Evolutionary conservation across 35 echinoderm and acorn worm genomes (phyloP), one percentile per base, ranked within the genome.

Genomic region (Chiridota heheva): DNA sequence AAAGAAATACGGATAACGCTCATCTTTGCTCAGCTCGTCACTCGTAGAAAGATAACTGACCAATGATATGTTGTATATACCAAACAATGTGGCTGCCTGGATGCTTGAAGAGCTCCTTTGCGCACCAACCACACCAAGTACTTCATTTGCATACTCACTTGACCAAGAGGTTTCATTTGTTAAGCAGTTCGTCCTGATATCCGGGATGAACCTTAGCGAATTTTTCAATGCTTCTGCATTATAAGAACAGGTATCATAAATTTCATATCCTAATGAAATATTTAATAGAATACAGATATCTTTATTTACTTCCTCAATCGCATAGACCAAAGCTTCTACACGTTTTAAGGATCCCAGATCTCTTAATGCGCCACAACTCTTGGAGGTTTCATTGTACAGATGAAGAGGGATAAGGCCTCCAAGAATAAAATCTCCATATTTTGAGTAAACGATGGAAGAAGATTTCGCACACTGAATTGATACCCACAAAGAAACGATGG

Each of bases 221-320:
- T 82, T 70, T 30, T 85, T 58, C 20, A 96, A 46, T 5, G 93
- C 86, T 35, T 48, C 74, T 4, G 93, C 70, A 4, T 76, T 74
- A 36, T 81, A 90, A 8, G 83, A 87, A 64, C 93, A 96, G 2
- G 93, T 96, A 62, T 96, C 93, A 36, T 91, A 96, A 20, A 96
- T 96, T 63, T 91, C 87, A 36, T 82, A 96, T 5, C 93, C 93
- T 3, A 96, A 47, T 28, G 75, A 81, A 27, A 98, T 85, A 37
- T 91, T 91, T 7, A 69, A 69, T 26, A 98, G 66, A 2, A 98
- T 28, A 24, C 53, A 91, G 2, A 61, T 31, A 57, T 98, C 89
- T 26, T 68, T 46, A 69, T 98, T 98, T 8, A 98, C 76, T 18
- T 70, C 45, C 8, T 90, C 39, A 17, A 98, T 80, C n/a, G 87